Evolutionary conservation across 2,113 vertebrate genomes (phyloP), one percentile per base, ranked within the genome.

Genomic region (Cephalopterus ornatus): DNA sequence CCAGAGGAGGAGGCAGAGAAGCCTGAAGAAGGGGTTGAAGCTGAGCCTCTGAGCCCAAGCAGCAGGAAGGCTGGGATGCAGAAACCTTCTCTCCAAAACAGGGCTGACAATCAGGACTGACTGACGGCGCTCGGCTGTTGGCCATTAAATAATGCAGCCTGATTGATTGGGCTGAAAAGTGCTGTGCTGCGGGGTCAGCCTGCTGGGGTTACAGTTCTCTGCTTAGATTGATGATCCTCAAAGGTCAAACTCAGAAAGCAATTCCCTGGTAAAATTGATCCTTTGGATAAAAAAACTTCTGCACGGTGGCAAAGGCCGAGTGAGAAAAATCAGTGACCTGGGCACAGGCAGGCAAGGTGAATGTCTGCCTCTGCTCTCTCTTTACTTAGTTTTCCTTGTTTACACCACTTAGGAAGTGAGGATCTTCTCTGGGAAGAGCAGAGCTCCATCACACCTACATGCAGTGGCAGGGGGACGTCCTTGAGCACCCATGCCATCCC

Each of bases 181-280:
- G 95, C 94, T 93, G 97, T 72, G 88, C 53, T 61, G 77, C 0
- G 0, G 97, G 97, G 92, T 96, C 97, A 92, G 95, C 95, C 56
- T 37, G 81, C 95, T 77, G 83, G 70, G 94, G 94, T 88, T 91
- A 94, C 55, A 85, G 89, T 84, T 92, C 97, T 81, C 96, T 59
- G 76, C 81, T 79, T 71, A 97, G 96, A 96, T 46, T 84, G 96
- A 97, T 95, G 96, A 80, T 88, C 93, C 95, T 97, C 93, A 90
- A 97, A 97, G 97, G 98, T 98, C 92, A 21, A 73, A 89, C 88
- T 89, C 94, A 95, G 91, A 93, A 96, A 97, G 96, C 80, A 87
- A 75, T 97, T 96, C 95, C 88, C 85, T 4, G 46, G 86, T 65
- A 92, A 92, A 97, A 95, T 76, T 70, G 96, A 97, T 94, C 94